Evolutionary conservation across 1,140 invertebrate genomes (phyloP), one percentile per base, ranked within the genome.

Genomic region (Limonius californicus): DNA sequence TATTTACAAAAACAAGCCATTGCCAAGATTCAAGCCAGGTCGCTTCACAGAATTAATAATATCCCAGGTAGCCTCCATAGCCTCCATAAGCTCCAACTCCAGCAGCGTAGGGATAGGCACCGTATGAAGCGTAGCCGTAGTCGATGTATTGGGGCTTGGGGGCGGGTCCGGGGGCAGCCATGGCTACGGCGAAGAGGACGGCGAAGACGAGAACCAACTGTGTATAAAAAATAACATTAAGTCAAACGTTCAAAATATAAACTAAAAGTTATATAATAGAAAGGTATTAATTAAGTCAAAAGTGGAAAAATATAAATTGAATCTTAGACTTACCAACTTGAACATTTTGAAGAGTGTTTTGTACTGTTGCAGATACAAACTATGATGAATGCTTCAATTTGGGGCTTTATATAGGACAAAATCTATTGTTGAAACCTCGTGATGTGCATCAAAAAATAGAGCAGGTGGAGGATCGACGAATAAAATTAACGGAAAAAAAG

Each of bases 181-280:
- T 59, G 18, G 72, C 67, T 9, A 69, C 32, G 56, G 65, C 65
- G 60, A 69, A 47, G 20, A 69, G 42, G 58, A 63, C 65, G 54
- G 61, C 63, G 58, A 69, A 61, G 15, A 69, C 61, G 16, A 63
- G 42, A 50, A 55, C 20, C 4, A 63, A 53, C 19, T 54, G 20
- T 8, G 39, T 56, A 50, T 3, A 50, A 50, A 50, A n/a, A n/a
- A n/a, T n/a, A n/a, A n/a, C n/a, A n/a, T n/a, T n/a, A n/a, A 35
- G n/a, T 35, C 32, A 8, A 35, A n/a, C 8, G 32, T 35, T 35
- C 32, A 35, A 35, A n/a, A 35, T n/a, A 35, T 8, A 35, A 8
- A 35, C 8, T 35, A 35, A 35, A 35, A 8, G 8, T n/a, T 8
- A 35, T n/a, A n/a, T 35, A 35, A 35, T n/a, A 35, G 8, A n/a